Percentiles rank a stretch among this genome's conserved stretches.
These are phyloP conservation scores for Noctua janthe DNA, from an alignment of 2,888 invertebrate species.

Conservation along the genomic window DNA sequence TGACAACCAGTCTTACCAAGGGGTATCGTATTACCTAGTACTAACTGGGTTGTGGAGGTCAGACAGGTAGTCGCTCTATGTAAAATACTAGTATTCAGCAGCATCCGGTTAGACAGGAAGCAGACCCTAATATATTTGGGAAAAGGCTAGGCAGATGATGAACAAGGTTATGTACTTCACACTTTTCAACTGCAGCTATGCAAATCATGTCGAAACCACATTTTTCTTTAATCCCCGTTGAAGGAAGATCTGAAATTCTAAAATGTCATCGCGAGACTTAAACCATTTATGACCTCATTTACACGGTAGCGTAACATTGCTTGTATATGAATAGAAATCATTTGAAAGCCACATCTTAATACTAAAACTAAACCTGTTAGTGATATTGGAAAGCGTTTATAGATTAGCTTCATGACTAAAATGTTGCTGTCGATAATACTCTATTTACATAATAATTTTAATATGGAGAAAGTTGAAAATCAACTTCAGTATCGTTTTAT, in stretches of 20 bases:
- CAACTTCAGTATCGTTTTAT: neutral
- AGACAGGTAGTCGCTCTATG: too few species aligned
- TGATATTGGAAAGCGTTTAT: conserved; percentile 9
- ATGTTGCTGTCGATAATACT: neutral
- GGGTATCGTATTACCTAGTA: too few species aligned
- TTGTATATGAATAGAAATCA: neutral
- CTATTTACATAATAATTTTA: neutral
- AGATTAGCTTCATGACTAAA: neutral
- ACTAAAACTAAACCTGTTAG: conserved; percentile 22
- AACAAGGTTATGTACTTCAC: too few species aligned
- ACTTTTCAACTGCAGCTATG: neutral
- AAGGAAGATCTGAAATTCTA: conserved; percentile 20
- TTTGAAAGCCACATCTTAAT: neutral
- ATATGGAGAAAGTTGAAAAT: neutral
- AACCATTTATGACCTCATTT: conserved; percentile 21
- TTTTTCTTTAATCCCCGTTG: conserved; percentile 18
- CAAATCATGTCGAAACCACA: neutral
- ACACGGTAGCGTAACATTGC: conserved; percentile 27
- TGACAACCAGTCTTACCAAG: too few species aligned
- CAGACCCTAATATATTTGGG: too few species aligned
- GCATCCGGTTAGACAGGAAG: too few species aligned
- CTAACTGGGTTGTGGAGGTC: too few species aligned
- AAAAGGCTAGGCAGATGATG: too few species aligned
- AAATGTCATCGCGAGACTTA: conserved; percentile 13
- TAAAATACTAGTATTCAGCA: too few species aligned